These are phyloP conservation scores for Eurytoma californica DNA, from an alignment of 2,888 invertebrate genomes.

Conservation along the genomic window DNA sequence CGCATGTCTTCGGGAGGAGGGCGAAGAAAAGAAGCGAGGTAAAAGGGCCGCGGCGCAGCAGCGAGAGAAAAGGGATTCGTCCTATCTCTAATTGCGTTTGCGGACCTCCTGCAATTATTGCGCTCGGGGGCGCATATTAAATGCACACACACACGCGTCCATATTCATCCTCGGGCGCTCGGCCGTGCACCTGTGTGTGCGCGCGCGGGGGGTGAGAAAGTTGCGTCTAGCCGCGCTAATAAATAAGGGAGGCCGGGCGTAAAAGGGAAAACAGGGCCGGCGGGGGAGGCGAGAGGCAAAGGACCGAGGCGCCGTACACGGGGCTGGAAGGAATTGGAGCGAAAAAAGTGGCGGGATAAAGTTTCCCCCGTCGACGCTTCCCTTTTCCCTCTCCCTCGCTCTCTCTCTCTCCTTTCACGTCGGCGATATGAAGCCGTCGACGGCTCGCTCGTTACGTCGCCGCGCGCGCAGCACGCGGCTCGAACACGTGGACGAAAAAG, in stretches of 20 bases:
- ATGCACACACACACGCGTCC: neutral
- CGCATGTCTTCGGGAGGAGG: neutral
- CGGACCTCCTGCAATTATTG: neutral
- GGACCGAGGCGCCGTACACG: neutral
- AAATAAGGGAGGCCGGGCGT: conserved; percentile 24
- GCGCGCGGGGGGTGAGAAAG: neutral
- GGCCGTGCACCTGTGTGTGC: neutral
- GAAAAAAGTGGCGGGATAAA: conserved; percentile 53
- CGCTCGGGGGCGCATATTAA: neutral
- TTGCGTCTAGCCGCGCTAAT: conserved; percentile 10
- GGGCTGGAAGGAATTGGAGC: conserved; percentile 44
- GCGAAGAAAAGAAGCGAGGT: neutral
- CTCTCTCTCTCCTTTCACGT: neutral
- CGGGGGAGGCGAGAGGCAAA: conserved; percentile 17
- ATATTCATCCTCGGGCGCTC: neutral
- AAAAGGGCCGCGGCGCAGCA: neutral
- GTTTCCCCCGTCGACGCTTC: conserved; percentile 50
- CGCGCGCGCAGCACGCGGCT: neutral
- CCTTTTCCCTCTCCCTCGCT: conserved; percentile 30
- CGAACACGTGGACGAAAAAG: conserved; percentile 10
- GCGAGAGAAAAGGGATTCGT: conserved; percentile 1
- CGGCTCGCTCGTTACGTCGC: neutral
- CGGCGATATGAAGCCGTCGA: conserved; percentile 21
- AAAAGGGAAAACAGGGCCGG: conserved; percentile 5
- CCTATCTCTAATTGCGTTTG: conserved; percentile 14